phyloP scores from a whole-genome alignment of 2,888 invertebrate genomes.

The Oscheius onirici region DNA sequence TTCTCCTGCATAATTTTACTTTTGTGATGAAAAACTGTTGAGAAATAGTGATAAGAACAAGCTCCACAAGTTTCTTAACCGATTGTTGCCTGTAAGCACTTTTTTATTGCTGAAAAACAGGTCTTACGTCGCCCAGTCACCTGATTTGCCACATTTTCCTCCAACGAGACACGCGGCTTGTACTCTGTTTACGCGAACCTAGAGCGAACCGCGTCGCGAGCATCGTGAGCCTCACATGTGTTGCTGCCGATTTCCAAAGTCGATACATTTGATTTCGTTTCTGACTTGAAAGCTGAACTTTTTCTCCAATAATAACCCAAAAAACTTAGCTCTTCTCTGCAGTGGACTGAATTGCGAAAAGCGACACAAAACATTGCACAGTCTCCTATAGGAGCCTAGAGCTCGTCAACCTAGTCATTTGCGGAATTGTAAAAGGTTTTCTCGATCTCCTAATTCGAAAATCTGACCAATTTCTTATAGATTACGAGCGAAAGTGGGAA shows the following conservation, averaged over 20 bases:
- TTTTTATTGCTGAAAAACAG: no score
- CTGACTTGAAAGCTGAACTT: neutral
- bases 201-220: no score
- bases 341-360: neutral
- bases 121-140: no score
- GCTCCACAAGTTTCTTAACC: no score
- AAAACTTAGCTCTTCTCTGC: constrained; percentile 2
- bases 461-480: constrained; percentile 36
- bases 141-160: no score
- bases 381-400: constrained; percentile 1
- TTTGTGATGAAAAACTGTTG: no score
- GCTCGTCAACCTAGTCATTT: neutral
- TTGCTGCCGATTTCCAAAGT: neutral
- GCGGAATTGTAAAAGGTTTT: constrained; percentile 15
- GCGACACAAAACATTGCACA: neutral
- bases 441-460: neutral
- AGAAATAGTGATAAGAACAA: no score
- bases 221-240: neutral
- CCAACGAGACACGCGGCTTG: no score
- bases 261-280: neutral
- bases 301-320: neutral
- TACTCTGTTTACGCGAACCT: no score
- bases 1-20: no score
- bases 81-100: no score
- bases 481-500: constrained; percentile 55